Evolutionary conservation across 1,140 invertebrate genomes (phyloP).

Genomic region (Drosophila bipectinata): DNA sequence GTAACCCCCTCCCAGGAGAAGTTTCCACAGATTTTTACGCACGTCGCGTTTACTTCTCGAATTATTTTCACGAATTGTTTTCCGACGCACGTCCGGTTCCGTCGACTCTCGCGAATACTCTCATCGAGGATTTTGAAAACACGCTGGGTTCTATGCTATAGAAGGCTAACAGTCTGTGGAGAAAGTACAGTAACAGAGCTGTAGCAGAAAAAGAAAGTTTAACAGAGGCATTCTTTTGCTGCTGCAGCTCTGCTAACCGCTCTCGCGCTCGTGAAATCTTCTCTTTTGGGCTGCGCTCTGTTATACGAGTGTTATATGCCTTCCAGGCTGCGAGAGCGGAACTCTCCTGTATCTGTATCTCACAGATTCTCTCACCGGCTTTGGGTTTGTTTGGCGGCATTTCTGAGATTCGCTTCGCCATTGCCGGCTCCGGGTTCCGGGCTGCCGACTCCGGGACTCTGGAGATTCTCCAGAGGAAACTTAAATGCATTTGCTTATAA

Average conservation of each 20-base stretch:
- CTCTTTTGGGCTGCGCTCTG: background rate
- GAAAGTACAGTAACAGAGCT: too few relatives aligned
- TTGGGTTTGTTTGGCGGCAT: background rate
- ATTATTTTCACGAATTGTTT: background rate
- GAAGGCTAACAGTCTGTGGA: too few relatives aligned
- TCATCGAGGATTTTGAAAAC: too few relatives aligned
- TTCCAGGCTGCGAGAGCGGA: background rate
- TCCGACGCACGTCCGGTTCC: background rate
- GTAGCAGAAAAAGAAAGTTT: background rate
- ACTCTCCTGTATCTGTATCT: background rate
- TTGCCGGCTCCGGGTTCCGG: constrained; percentile 13
- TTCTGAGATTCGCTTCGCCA: background rate
- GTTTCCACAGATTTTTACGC: background rate
- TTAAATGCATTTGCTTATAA: constrained; percentile 63
- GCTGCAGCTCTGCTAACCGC: background rate
- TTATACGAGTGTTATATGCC: background rate
- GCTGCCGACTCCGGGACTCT: constrained; percentile 8
- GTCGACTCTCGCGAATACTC: background rate
- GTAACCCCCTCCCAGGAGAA: background rate
- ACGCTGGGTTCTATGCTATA: too few relatives aligned
- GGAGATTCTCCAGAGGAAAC: constrained; percentile 33
- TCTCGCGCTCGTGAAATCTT: background rate
- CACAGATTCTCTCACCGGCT: background rate
- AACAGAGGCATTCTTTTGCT: too few relatives aligned
- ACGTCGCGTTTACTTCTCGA: background rate